Evolutionary conservation across 2,113 vertebrate genomes (phyloP).

Genomic region (Scolopax mira): DNA sequence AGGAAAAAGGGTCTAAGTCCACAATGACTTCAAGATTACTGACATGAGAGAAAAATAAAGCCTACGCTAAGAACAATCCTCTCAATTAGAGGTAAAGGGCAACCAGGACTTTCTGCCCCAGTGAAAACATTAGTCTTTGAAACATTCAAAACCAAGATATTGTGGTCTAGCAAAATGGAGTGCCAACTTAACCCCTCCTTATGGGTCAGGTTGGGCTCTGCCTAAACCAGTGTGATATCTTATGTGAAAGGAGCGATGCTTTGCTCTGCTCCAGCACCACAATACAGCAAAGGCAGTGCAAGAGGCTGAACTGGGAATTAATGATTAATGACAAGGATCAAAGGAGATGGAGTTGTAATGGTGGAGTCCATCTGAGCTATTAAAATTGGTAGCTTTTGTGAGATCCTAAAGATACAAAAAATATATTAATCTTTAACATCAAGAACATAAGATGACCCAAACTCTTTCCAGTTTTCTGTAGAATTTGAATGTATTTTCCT

Average conservation of each 20-base stretch:
- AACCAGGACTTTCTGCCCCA: not conserved
- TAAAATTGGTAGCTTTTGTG: not conserved
- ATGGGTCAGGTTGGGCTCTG: not conserved
- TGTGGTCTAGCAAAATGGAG: not conserved
- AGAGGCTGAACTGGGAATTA: not conserved
- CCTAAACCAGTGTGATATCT: not conserved
- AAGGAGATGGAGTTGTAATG: not conserved
- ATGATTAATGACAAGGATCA: not conserved
- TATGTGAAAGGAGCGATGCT: not conserved
- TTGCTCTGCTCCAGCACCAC: not conserved
- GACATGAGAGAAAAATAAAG: not conserved
- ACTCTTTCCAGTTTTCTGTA: not conserved
- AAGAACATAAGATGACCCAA: not conserved
- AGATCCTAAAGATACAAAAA: not conserved
- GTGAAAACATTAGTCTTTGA: not conserved
- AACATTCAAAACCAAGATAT: not conserved
- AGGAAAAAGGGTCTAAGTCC: not conserved
- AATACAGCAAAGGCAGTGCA: not conserved
- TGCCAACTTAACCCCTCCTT: not conserved
- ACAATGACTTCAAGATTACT: not conserved
- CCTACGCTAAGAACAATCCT: not conserved
- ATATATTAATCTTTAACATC: not conserved
- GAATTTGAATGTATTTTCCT: not conserved
- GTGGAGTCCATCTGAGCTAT: not conserved
- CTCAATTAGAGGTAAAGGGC: not conserved